A percentile compares a stretch with the other conserved stretches of the same genome.
These are phyloP conservation scores for Halcyon senegalensis DNA, from an alignment of 2,113 vertebrate species.

Conservation along the genomic window DNA sequence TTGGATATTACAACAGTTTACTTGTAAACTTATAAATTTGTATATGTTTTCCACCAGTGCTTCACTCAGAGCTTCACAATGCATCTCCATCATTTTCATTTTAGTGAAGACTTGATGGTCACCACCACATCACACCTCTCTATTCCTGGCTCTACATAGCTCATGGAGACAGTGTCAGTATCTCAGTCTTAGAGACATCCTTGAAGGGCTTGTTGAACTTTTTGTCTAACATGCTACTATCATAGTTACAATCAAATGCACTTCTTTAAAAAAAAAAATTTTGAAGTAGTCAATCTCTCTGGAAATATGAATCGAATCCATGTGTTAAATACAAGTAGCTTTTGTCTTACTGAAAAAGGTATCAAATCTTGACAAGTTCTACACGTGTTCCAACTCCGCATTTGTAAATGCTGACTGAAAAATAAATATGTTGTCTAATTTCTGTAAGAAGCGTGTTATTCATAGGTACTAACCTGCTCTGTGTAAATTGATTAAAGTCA, in stretches of 20 bases:
- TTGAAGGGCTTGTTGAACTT: neutral
- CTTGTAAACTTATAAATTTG: neutral
- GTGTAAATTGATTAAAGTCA: slow-evolving; percentile 89
- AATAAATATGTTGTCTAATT: neutral
- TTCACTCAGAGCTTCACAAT: neutral
- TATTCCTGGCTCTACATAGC: neutral
- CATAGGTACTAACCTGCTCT: slow-evolving; percentile 83
- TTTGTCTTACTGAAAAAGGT: neutral
- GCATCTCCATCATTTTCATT: neutral
- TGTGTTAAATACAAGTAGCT: neutral
- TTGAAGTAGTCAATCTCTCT: neutral
- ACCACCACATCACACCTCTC: neutral
- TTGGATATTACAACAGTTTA: neutral
- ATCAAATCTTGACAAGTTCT: neutral
- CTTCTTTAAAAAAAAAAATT: neutral
- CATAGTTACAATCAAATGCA: neutral
- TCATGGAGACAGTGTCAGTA: neutral
- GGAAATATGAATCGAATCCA: rapidly evolving
- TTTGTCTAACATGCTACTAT: neutral
- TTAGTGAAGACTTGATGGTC: neutral
- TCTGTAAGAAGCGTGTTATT: neutral
- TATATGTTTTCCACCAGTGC: neutral
- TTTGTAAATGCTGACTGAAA: neutral
- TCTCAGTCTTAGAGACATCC: neutral
- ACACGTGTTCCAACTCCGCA: neutral